phyloP scores from a whole-genome alignment of 1,140 invertebrate species.

The Heterodera carotae region DNA sequence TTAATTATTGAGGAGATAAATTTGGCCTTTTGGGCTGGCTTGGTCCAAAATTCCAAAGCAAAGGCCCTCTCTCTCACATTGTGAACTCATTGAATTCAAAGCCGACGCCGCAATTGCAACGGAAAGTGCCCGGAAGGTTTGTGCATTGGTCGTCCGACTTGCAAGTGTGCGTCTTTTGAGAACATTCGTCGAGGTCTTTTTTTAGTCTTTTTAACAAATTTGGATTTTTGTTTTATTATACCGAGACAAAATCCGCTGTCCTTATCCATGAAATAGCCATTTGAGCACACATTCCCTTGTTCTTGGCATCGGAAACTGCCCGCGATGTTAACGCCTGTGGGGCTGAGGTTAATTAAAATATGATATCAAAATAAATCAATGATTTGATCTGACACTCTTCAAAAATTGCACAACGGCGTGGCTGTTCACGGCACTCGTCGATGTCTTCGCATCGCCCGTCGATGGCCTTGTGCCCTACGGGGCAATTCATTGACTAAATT shows the following conservation, averaged over 20 bases:
- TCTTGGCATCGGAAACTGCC: constrained; percentile 71
- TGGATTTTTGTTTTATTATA: constrained; percentile 21
- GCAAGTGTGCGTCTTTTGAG: constrained; percentile 66
- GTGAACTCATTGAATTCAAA: constrained; percentile 66
- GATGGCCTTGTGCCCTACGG: constrained; percentile 68
- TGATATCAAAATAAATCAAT: too few relatives aligned
- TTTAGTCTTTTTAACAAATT: background rate
- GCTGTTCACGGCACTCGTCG: constrained; percentile 77
- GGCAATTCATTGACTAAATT: constrained; percentile 66
- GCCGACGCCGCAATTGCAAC: constrained; percentile 68
- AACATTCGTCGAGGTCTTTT: constrained; percentile 62
- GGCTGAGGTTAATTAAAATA: too few relatives aligned
- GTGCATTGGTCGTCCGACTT: constrained; percentile 69
- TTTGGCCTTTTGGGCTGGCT: background rate
- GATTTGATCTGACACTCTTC: constrained; percentile 74
- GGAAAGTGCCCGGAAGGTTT: constrained; percentile 66
- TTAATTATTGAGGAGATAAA: constrained; percentile 23
- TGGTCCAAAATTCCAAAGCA: too few relatives aligned
- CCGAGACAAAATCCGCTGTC: constrained; percentile 62
- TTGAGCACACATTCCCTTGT: constrained; percentile 58
- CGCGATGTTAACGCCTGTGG: constrained; percentile 75
- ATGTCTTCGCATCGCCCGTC: constrained; percentile 74
- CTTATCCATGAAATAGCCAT: constrained; percentile 58
- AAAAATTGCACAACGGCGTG: constrained; percentile 72
- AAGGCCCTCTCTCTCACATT: too few relatives aligned